A percentile compares a stretch with the other conserved stretches of the same genome.
Conservation (phyloP, 2,113 vertebrate species). For the Sialia sialis region DNA sequence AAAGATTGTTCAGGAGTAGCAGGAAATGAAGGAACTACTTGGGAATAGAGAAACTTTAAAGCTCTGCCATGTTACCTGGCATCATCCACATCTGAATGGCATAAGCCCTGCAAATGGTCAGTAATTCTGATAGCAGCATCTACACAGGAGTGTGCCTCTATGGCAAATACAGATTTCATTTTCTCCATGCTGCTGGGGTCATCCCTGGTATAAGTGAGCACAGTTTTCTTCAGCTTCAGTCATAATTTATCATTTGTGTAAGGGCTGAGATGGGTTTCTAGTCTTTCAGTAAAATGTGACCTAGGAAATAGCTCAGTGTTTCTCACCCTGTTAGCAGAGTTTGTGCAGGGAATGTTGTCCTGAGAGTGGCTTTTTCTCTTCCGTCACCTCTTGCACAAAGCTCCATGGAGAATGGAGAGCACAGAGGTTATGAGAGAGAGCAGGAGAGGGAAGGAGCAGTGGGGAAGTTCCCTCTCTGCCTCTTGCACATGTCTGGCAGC, state of each 20-base stretch:
- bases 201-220: not conserved
- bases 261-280: not conserved
- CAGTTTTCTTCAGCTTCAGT: not conserved
- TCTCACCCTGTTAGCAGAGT: not conserved
- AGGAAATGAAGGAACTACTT: not conserved
- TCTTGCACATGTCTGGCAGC: not conserved
- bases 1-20: not conserved
- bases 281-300: not conserved
- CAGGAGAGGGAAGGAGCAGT: not conserved
- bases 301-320: not conserved
- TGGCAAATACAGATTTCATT: not conserved
- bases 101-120: not conserved
- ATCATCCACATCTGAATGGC: not conserved
- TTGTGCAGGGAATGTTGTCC: not conserved
- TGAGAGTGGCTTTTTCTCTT: not conserved
- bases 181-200: not conserved
- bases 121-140: not conserved
- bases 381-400: not conserved
- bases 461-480: not conserved
- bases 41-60: not conserved
- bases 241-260: not conserved
- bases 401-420: not conserved
- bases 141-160: not conserved
- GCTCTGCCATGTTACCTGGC: not conserved
- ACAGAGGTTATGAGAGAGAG: not conserved